These are phyloP conservation scores for Heliangelus exortis DNA, from an alignment of 2,797 vertebrate species.

Conservation along the genomic window DNA sequence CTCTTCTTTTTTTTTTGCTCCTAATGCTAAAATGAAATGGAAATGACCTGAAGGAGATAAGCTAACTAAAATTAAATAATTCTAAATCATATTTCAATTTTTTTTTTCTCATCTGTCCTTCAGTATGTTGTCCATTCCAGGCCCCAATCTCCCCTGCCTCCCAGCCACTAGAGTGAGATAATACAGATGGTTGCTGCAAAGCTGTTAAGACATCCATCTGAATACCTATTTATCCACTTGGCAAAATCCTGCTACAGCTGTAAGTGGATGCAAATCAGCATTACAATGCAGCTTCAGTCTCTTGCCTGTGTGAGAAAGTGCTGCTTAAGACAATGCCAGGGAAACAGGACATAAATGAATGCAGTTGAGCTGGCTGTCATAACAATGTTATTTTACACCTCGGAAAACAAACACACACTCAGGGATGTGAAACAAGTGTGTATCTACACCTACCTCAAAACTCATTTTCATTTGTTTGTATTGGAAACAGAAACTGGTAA, in stretches of 20 bases:
- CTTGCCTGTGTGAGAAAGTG: neutral
- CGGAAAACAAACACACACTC: conserved; percentile 3
- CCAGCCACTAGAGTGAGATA: neutral
- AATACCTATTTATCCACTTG: conserved; percentile 3
- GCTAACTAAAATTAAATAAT: neutral
- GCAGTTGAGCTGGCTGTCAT: neutral
- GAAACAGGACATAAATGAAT: neutral
- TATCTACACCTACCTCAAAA: conserved; percentile 13
- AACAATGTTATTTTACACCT: neutral
- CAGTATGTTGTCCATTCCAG: neutral
- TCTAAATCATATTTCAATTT: neutral
- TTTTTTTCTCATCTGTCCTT: neutral
- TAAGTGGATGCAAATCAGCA: neutral
- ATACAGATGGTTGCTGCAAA: conserved; percentile 1
- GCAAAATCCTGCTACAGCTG: neutral
- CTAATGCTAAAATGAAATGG: neutral
- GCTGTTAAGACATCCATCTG: neutral
- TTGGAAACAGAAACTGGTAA: neutral
- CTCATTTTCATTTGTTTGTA: neutral
- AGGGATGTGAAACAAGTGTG: neutral
- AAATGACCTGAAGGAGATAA: neutral
- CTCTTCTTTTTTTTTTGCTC: neutral
- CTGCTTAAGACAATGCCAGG: conserved; percentile 6
- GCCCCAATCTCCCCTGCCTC: neutral
- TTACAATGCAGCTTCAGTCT: neutral